Base-by-base conservation (phyloP, 2,888 invertebrate species). In the Melitaea athalia region DNA sequence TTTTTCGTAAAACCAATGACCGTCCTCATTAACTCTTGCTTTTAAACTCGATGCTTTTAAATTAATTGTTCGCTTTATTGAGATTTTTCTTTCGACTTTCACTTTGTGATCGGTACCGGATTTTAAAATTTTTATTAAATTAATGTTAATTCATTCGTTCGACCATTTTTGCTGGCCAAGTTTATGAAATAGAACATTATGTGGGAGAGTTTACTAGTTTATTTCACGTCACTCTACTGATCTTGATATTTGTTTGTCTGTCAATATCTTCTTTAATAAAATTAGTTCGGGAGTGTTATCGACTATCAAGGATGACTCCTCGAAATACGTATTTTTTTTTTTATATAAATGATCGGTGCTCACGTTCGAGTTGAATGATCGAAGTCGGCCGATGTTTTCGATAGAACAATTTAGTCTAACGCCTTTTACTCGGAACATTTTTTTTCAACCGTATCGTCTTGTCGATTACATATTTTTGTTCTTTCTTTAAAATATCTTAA, bases 331-430 rank as follows among this genome's bases (percentile, higher is more conserved):
- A 79, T 83, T 81, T n/a, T n/a, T n/a, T n/a, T 81, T 81, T 79
- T 78, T 75, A 74, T 72, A 75, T 76, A 81, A 78, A 76, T 68
- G 72, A 77, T 85, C 91, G 91, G 89, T 89, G 81, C 87, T 89
- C 91, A 91, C 91, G 91, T 88, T 77, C 79, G 79, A 85, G 86
- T 87, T 88, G 86, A 89, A 89, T 74, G 88, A 84, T 88, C 89
- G 84, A 82, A 84, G 81, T 84, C 81, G 81, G 79, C 77, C 81
- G 80, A 53, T 62, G 53, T 67, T 71, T 72, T 66, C 67, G 71
- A 69, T 72, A 72, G 68, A 69, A 72, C 70, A 76, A 74, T 76
- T 72, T 68, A 59, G 64, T 72, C 65, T 72, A 63, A 67, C 67
- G 68, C 64, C 70, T 70, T 73, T 72, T 69, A 65, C 66, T 69